Percentiles rank a stretch among this genome's conserved stretches.
These are phyloP conservation scores for Carabus problematicus DNA, from an alignment of 2,888 invertebrate genomes.

Conservation along the genomic window DNA sequence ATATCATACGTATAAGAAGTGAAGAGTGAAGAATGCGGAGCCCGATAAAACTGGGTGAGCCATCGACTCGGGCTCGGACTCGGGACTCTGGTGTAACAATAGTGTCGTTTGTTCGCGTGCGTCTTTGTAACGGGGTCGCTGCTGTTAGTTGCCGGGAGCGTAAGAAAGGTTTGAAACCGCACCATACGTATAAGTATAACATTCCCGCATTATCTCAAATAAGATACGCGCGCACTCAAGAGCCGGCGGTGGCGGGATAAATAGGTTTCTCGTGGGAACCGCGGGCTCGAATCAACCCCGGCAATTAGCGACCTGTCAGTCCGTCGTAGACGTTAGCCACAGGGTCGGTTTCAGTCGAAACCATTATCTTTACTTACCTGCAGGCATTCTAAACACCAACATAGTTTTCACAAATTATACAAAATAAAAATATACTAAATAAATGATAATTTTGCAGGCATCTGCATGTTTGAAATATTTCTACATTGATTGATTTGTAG, in stretches of 20 bases:
- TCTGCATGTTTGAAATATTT: too few relatives aligned
- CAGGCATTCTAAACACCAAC: too few relatives aligned
- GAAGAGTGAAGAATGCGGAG: constrained; percentile 11
- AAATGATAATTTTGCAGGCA: too few relatives aligned
- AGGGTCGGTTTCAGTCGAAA: constrained; percentile 20
- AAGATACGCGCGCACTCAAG: constrained; percentile 26
- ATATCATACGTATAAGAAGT: constrained; percentile 4
- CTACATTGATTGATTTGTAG: too few relatives aligned
- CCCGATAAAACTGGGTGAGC: constrained; percentile 1
- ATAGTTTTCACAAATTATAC: too few relatives aligned
- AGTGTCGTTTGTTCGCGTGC: constrained; percentile 10
- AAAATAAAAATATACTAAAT: too few relatives aligned
- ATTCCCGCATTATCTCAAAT: constrained; percentile 24
- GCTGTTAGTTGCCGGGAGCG: too few relatives aligned
- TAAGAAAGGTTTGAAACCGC: background rate
- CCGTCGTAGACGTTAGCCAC: constrained; percentile 11
- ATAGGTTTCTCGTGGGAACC: constrained; percentile 39
- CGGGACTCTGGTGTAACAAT: constrained; percentile 6
- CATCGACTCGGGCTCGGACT: background rate
- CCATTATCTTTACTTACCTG: too few relatives aligned
- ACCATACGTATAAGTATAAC: constrained; percentile 11
- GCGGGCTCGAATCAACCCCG: constrained; percentile 30
- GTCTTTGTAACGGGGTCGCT: constrained; percentile 1
- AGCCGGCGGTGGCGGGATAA: constrained; percentile 14
- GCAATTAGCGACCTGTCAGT: constrained; percentile 40